These are phyloP conservation scores for Trematocara variabile DNA, from an alignment of 2,113 vertebrate genomes.

Conservation along the genomic window DNA sequence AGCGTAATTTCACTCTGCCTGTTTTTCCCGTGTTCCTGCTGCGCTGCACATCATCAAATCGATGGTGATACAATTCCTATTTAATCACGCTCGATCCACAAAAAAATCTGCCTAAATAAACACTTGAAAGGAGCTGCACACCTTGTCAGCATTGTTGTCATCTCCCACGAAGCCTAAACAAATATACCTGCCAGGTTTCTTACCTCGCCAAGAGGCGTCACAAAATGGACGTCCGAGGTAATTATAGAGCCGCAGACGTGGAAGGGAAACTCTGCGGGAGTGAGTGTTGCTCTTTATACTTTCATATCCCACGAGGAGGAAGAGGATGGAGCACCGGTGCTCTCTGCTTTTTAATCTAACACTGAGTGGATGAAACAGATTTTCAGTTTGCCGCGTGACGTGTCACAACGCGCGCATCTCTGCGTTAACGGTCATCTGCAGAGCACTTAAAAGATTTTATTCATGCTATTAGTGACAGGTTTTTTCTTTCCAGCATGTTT, in stretches of 20 bases:
- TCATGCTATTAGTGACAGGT: neutral
- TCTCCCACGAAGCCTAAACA: constrained; percentile 52
- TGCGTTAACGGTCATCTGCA: neutral
- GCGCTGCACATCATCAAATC: neutral
- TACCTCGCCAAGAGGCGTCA: constrained; percentile 7
- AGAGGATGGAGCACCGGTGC: neutral
- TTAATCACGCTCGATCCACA: constrained; percentile 35
- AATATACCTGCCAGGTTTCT: constrained; percentile 42
- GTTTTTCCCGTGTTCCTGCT: neutral
- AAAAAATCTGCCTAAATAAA: constrained; percentile 47
- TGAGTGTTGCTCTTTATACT: constrained; percentile 7
- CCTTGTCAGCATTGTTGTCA: constrained; percentile 48
- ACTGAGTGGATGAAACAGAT: constrained; percentile 24
- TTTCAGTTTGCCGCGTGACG: neutral
- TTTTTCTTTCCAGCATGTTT: neutral
- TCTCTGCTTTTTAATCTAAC: neutral
- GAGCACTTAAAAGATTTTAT: neutral
- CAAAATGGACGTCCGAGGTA: constrained; percentile 56
- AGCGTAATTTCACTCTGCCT: neutral
- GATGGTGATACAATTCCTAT: constrained; percentile 16
- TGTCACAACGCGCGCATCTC: neutral
- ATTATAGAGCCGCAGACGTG: constrained; percentile 54
- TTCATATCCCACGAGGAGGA: constrained; percentile 13
- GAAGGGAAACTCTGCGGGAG: constrained; percentile 26
- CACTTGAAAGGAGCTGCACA: constrained; percentile 26